Evolutionary conservation across 2,888 invertebrate genomes (phyloP).

Genomic region (Zootermopsis nevadensis): DNA sequence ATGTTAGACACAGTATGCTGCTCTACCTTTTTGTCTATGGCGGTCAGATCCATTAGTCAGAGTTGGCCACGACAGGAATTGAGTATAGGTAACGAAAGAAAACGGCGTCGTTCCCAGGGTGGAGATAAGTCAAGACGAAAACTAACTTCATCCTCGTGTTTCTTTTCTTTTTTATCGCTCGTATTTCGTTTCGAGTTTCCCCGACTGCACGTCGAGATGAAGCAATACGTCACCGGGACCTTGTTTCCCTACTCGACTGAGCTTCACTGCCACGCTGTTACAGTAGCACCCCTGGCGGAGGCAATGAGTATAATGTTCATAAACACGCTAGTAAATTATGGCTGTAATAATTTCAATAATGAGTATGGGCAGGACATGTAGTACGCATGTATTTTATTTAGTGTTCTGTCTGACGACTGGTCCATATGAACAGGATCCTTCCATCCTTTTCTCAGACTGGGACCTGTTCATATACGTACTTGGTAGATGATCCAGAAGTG

Average conservation of each 20-base stretch:
- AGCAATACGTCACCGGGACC: background rate
- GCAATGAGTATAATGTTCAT: too few species aligned
- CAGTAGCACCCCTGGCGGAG: too few species aligned
- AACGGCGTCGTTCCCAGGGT: slow-evolving; percentile 15
- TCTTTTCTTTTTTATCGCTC: slow-evolving; percentile 24
- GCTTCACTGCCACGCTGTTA: background rate
- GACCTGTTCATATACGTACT: too few species aligned
- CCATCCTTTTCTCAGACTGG: too few species aligned
- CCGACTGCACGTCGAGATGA: slow-evolving; percentile 3
- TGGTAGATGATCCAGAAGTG: too few species aligned
- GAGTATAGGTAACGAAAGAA: slow-evolving; percentile 36
- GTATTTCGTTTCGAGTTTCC: background rate
- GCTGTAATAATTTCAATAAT: too few species aligned
- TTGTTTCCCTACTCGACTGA: background rate
- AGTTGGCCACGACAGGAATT: slow-evolving; percentile 27
- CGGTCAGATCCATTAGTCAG: slow-evolving; percentile 36
- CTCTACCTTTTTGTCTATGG: slow-evolving; percentile 25
- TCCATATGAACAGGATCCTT: too few species aligned
- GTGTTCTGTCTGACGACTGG: too few species aligned
- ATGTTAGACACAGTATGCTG: slow-evolving; percentile 3
- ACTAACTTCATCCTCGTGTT: slow-evolving; percentile 29
- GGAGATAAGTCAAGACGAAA: slow-evolving; percentile 29
- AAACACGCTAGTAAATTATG: too few species aligned
- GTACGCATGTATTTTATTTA: too few species aligned
- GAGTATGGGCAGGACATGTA: too few species aligned